Conservation (phyloP, 2,888 invertebrate species). For the Anaspis maculata region DNA sequence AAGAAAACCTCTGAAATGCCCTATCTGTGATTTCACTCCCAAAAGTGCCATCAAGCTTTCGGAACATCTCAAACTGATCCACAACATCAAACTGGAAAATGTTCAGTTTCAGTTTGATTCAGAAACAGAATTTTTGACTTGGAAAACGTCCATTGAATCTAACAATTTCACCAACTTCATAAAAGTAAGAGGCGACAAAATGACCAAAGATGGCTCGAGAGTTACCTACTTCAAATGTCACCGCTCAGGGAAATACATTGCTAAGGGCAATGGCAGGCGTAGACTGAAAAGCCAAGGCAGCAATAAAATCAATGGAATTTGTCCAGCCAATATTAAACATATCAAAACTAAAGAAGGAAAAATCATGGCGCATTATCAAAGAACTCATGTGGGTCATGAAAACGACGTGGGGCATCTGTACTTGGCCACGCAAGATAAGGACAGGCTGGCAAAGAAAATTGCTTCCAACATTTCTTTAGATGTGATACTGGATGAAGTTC, state of each 20-base stretch:
- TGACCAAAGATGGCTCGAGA: neutral
- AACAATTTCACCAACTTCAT: too few species aligned
- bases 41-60: neutral
- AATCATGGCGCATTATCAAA: neutral
- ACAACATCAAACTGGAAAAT: neutral
- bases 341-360: slow-evolving; percentile 4
- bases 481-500: neutral
- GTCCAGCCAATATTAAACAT: slow-evolving; percentile 9
- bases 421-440: too few species aligned
- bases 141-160: neutral
- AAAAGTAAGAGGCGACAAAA: neutral
- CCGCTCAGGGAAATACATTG: neutral
- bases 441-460: neutral
- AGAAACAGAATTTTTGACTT: neutral
- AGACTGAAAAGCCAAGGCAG: slow-evolving; percentile 3
- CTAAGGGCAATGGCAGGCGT: neutral
- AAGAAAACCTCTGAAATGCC: slow-evolving; percentile 1
- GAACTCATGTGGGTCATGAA: neutral
- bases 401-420: neutral
- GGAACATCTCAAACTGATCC: neutral
- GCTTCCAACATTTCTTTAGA: neutral
- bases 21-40: slow-evolving; percentile 1
- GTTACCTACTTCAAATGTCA: neutral
- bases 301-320: slow-evolving; percentile 8
- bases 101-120: neutral